These are phyloP conservation scores for Mamestra brassicae DNA, from an alignment of 2,888 invertebrate species.

Conservation along the genomic window DNA sequence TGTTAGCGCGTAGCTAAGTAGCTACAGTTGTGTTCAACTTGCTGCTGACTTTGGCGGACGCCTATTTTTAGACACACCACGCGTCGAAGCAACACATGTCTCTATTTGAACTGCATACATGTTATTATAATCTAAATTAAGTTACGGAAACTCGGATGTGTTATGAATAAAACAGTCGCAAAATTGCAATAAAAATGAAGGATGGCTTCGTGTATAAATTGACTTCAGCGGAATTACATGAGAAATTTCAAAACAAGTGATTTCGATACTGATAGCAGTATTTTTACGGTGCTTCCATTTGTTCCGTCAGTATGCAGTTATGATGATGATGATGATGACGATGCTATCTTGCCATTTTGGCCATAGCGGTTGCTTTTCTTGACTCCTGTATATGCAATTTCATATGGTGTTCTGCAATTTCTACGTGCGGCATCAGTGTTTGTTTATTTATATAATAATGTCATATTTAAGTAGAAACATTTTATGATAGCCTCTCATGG, in stretches of 20 bases:
- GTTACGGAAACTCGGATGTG: neutral
- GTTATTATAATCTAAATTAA: neutral
- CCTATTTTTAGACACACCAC: slow-evolving; percentile 75
- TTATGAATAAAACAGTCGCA: neutral
- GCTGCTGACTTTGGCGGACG: slow-evolving; percentile 63
- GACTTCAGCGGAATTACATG: neutral
- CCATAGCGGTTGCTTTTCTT: neutral
- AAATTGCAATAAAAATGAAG: neutral
- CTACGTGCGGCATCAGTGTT: neutral
- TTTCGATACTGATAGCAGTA: neutral
- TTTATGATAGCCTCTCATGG: neutral
- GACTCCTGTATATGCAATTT: neutral
- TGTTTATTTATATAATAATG: neutral
- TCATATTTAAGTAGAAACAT: neutral
- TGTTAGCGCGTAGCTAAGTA: slow-evolving; percentile 61
- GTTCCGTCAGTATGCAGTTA: neutral
- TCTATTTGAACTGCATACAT: slow-evolving; percentile 30
- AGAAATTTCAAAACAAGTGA: neutral
- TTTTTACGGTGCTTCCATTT: neutral
- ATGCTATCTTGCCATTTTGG: neutral
- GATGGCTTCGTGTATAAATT: neutral
- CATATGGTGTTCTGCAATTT: neutral
- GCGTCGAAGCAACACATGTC: slow-evolving; percentile 39
- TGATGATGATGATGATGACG: neutral
- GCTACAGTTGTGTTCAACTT: slow-evolving; percentile 64